Conservation (phyloP, 2,888 invertebrate genomes). For the Xanthorhoe designata region DNA sequence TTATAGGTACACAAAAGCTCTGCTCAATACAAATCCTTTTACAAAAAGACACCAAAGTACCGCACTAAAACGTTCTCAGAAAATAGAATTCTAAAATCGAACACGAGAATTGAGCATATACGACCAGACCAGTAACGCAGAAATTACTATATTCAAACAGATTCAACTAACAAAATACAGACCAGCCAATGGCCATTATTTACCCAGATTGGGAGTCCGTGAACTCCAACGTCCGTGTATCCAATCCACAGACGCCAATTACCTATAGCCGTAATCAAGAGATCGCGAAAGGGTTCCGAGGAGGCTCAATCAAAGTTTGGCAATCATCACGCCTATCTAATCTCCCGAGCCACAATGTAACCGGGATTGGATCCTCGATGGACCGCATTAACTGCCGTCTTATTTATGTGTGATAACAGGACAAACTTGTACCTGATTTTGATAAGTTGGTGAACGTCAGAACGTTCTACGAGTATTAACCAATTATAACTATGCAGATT, state of each 20-base stretch:
- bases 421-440: slow-evolving; percentile 26
- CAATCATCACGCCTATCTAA: slow-evolving; percentile 81
- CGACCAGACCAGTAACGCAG: too few species aligned
- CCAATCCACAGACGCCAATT: slow-evolving; percentile 68
- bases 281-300: slow-evolving; percentile 74
- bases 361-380: slow-evolving; percentile 70
- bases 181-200: slow-evolving; percentile 48
- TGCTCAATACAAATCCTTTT: too few species aligned
- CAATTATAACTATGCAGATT: background rate
- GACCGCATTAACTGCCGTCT: slow-evolving; percentile 70
- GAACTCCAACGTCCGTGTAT: slow-evolving; percentile 59
- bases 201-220: slow-evolving; percentile 54
- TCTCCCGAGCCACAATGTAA: slow-evolving; percentile 78
- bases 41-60: too few species aligned
- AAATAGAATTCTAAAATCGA: too few species aligned
- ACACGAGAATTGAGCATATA: too few species aligned
- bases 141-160: background rate
- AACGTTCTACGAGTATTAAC: background rate
- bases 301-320: slow-evolving; percentile 81
- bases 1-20: too few species aligned
- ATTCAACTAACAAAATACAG: slow-evolving; percentile 19
- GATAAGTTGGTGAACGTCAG: slow-evolving; percentile 5
- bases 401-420: slow-evolving; percentile 74
- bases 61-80: too few species aligned
- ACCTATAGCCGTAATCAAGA: slow-evolving; percentile 71